Base-by-base conservation (phyloP, 2,888 invertebrate species). In the Aporophyla lueneburgensis region DNA sequence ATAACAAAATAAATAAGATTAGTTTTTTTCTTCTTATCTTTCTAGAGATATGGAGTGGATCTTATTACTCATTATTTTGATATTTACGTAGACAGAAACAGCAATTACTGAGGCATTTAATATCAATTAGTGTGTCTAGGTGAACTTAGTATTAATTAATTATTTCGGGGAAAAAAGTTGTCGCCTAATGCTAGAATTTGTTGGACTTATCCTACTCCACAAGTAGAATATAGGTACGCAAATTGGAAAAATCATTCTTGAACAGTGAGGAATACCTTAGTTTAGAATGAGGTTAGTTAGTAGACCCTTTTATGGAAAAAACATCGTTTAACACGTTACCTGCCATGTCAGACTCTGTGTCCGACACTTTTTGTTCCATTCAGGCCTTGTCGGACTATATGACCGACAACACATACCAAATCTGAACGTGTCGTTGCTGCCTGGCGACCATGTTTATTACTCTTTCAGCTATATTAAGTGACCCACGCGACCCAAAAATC, bases 61-160 rank as follows among this genome's bases (percentile, higher is more conserved):
- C 12, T 80, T 46, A 72, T 65, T 59, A 7, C 51, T 74, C 16
- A 51, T 74, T 67, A 73, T 65, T 65, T 46, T 46, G 7, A 46
- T 46, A 58, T 53, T 71, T 51, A 71, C 49, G 43, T 33, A 66
- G 40, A 67, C 9, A 59, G 5, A 61, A 24, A 59, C 49, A 61
- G 16, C 33, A 66, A 53, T 74, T 46, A 56, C 54, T 24, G 46
- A 40, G 33, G 56, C 56, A 27, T 62, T 80, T 80, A 63, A 79
- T 78, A 79, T 54, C 59, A 40, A 53, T 80, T 74, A 51, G 43
- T 51, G 66, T 61, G 61, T 54, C 14, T 66, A 59, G 33, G 6
- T 51, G n/a, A 27, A 40, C 46, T 71, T 59, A 27, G 10, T 19
- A 27, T 27, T 79, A 40, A 54, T 63, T 63, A 78, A 58, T 72